Evolutionary conservation across 2,888 invertebrate species (phyloP), one percentile per base, ranked within the genome.

Genomic region (Selenia dentaria): DNA sequence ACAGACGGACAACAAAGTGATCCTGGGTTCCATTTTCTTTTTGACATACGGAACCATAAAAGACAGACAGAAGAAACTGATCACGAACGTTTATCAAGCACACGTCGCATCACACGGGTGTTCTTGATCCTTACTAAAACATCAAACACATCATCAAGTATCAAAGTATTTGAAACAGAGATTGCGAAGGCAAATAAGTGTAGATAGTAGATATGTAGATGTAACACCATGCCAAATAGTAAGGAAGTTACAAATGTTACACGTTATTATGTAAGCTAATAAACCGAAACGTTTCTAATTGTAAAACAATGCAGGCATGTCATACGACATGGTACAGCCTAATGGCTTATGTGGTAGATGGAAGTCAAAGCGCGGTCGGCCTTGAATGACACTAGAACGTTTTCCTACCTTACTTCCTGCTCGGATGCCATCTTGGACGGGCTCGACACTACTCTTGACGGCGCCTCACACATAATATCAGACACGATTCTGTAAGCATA

Each of bases 351-450:
- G 70, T 69, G 72, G 69, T 77, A 72, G 76, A 76, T 71, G 73
- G 69, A 74, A 68, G 72, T 74, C 67, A 75, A 67, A 74, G 69
- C 77, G 74, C 62, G 59, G 65, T 62, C 66, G 83, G 74, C 89
- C 89, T 89, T 90, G 88, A 64, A 73, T 74, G 83, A 81, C 84
- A 84, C 63, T 82, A 74, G 73, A 79, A 77, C 82, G 84, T 88
- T 88, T 88, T 88, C 86, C 86, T 87, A 85, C 82, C 76, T 80
- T 67, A 86, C 84, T 88, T 89, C 89, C 89, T 89, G 80, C 75
- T 87, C 64, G n/a, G 72, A 75, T 75, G 79, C 80, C 84, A 84
- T 86, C 84, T 85, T 77, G 66, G 71, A 66, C 71, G 64, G 70
- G 66, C 67, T 72, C 63, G 61, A 64, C 64, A 64, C 57, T 60